phyloP scores from a whole-genome alignment of 2,888 invertebrate genomes.

The Yponomeuta plumbellus region DNA sequence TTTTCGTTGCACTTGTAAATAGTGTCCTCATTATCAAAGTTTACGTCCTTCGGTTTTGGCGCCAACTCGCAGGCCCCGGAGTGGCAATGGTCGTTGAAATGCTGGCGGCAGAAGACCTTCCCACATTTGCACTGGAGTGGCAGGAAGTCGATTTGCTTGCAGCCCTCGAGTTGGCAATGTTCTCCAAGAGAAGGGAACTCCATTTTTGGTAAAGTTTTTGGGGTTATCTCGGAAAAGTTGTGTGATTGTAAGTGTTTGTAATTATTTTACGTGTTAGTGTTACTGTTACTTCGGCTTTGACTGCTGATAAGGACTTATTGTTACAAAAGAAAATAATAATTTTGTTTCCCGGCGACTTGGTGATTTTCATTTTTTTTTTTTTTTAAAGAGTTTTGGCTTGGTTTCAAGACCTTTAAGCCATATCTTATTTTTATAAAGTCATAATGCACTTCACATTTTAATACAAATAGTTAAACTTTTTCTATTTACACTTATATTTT shows the following conservation, averaged over 20 bases:
- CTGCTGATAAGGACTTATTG: no score
- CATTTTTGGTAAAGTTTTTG: constrained; percentile 54
- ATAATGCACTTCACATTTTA: no score
- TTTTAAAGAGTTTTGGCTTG: no score
- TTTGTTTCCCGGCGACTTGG: no score
- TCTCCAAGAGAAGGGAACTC: constrained; percentile 85
- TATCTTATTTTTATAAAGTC: no score
- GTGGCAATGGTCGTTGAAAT: constrained; percentile 76
- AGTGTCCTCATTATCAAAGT: constrained; percentile 53
- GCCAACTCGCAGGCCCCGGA: constrained; percentile 68
- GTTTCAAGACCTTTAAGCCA: no score
- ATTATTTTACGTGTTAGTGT: neutral
- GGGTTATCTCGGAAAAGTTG: neutral
- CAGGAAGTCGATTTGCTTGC: constrained; percentile 83
- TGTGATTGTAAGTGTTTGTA: neutral
- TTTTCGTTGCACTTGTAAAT: constrained; percentile 74
- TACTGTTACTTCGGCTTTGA: no score
- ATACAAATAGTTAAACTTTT: no score
- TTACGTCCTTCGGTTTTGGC: constrained; percentile 55
- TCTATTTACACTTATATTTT: no score
- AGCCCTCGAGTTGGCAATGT: constrained; percentile 77
- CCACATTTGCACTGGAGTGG: constrained; percentile 81
- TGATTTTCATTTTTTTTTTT: no score
- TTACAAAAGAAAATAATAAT: no score
- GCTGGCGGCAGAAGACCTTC: constrained; percentile 80